Conservation (phyloP, 2,888 invertebrate species). For the Ommatoiulus sabulosus region DNA sequence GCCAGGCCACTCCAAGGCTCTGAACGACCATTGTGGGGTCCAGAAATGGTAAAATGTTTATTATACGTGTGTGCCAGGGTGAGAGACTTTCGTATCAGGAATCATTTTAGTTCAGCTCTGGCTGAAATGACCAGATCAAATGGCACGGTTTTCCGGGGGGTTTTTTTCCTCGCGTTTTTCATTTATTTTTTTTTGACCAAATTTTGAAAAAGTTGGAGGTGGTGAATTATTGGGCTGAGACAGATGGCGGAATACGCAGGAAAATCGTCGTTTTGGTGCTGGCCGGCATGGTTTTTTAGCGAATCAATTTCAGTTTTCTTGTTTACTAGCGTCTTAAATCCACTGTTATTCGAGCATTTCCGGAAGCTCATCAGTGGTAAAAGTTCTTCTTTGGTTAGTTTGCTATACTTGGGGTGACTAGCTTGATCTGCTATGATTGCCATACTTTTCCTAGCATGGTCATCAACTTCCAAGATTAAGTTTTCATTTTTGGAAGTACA, state of each 20-base stretch:
- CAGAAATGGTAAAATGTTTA: constrained; percentile 47
- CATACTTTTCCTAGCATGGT: too few species aligned
- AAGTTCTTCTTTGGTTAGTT: too few species aligned
- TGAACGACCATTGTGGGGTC: constrained; percentile 45
- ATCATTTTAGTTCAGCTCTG: constrained; percentile 25
- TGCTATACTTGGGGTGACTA: too few species aligned
- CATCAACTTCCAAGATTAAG: too few species aligned
- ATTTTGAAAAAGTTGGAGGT: background rate
- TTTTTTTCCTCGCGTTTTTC: background rate
- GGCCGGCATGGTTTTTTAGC: background rate
- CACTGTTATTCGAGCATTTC: background rate
- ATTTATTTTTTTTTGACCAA: background rate
- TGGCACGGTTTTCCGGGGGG: background rate
- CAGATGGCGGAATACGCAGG: background rate
- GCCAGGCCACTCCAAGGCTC: constrained; percentile 37
- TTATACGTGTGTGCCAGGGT: constrained; percentile 46
- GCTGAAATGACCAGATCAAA: constrained; percentile 41
- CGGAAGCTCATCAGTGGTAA: background rate
- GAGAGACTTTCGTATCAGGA: constrained; percentile 37
- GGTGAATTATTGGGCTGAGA: constrained; percentile 7
- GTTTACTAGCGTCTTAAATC: background rate
- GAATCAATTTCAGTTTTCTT: constrained; percentile 1
- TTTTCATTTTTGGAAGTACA: too few species aligned
- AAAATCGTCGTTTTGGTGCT: background rate
- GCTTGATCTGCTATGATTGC: too few species aligned